These are phyloP conservation scores for Zeus faber DNA, from an alignment of 2,113 vertebrate species.

Conservation along the genomic window DNA sequence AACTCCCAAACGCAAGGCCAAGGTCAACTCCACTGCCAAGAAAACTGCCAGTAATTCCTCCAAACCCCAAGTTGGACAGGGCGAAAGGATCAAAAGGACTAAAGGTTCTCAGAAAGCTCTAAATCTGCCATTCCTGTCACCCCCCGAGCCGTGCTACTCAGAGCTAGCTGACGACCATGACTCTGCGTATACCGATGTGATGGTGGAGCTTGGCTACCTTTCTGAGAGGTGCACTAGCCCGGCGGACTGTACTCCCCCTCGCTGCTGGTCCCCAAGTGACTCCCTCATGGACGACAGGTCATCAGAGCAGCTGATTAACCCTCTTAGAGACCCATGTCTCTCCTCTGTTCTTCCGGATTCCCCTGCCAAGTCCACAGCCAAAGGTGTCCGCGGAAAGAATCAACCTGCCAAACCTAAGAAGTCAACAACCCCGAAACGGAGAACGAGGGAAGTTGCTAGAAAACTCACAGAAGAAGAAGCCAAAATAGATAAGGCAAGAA, in stretches of 20 bases:
- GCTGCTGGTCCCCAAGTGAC: slow-evolving; percentile 97
- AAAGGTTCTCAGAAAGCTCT: slow-evolving; percentile 67
- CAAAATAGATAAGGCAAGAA: slow-evolving; percentile 64
- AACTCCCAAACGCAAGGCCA: slow-evolving; percentile 85
- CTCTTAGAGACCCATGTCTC: slow-evolving; percentile 75
- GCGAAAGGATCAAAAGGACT: slow-evolving; percentile 63
- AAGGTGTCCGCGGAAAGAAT: slow-evolving; percentile 66
- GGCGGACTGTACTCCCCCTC: slow-evolving; percentile 86
- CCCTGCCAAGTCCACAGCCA: slow-evolving; percentile 53
- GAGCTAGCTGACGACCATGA: slow-evolving; percentile 87
- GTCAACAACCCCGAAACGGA: slow-evolving; percentile 71
- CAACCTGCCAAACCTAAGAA: slow-evolving; percentile 79
- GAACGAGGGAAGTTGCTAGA: slow-evolving; percentile 58
- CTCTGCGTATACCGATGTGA: slow-evolving; percentile 87
- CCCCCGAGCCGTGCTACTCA: slow-evolving; percentile 84
- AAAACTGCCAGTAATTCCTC: slow-evolving; percentile 76
- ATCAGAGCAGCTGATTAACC: slow-evolving; percentile 79
- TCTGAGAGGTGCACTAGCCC: slow-evolving; percentile 92
- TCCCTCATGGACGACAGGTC: slow-evolving; percentile 79
- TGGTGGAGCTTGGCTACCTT: slow-evolving; percentile 95
- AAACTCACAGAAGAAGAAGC: slow-evolving; percentile 68
- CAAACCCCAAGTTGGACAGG: slow-evolving; percentile 67
- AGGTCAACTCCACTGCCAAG: slow-evolving; percentile 80
- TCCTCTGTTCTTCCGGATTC: slow-evolving; percentile 63
- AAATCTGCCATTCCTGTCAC: slow-evolving; percentile 74